Percentiles rank a stretch among this genome's conserved stretches.
Conservation (phyloP, 1,140 invertebrate genomes). For the Hermatobates lingyangjiaoensis region DNA sequence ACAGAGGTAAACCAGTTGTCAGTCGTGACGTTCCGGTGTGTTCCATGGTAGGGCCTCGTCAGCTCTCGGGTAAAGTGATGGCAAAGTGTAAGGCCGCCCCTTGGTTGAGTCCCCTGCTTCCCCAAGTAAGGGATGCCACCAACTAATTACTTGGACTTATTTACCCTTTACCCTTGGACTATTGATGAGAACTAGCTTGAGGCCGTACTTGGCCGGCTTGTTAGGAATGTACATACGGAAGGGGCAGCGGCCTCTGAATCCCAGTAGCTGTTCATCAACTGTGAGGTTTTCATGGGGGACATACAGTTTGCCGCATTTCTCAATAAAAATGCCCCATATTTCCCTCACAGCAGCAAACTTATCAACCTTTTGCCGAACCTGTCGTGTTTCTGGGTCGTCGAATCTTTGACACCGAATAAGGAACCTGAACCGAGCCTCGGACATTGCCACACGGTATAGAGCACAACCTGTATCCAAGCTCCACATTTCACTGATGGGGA, state of each 20-base stretch:
- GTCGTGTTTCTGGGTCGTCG: conserved; percentile 20
- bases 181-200: conserved; percentile 24
- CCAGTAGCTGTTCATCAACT: conserved; percentile 22
- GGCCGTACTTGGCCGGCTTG: conserved; percentile 21
- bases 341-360: conserved; percentile 16
- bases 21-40: conserved; percentile 23
- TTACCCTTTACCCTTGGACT: conserved; percentile 19
- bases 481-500: too few relatives aligned
- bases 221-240: conserved; percentile 26
- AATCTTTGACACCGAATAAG: conserved; percentile 20
- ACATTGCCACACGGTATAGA: conserved; percentile 19
- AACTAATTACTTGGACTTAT: conserved; percentile 15
- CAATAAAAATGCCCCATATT: conserved; percentile 17
- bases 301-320: conserved; percentile 18
- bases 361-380: conserved; percentile 8
- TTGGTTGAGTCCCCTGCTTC: conserved; percentile 7
- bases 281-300: conserved; percentile 14
- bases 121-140: conserved; percentile 17
- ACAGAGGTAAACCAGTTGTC: conserved; percentile 26
- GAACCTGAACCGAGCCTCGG: conserved; percentile 20
- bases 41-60: conserved; percentile 6
- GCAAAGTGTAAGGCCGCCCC: background rate
- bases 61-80: conserved; percentile 10
- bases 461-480: too few relatives aligned
- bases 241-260: conserved; percentile 23